A percentile compares a stretch with the other conserved stretches of the same genome.
These are phyloP conservation scores for Pherbina coryleti DNA, from an alignment of 2,888 invertebrate species.

Conservation along the genomic window DNA sequence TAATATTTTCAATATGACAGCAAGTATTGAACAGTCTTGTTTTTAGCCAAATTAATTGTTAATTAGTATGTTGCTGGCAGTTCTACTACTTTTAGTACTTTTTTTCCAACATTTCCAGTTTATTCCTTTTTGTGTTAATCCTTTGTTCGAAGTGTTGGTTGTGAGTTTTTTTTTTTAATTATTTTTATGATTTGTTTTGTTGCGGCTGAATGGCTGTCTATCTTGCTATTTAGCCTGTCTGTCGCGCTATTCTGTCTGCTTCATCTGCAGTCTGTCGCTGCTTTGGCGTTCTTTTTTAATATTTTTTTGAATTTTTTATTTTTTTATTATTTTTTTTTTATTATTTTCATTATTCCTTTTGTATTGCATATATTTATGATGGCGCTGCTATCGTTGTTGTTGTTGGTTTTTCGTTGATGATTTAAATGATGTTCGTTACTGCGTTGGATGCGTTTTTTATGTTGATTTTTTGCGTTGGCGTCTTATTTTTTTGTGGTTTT, in stretches of 20 bases:
- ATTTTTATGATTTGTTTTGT: neutral
- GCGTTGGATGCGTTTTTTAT: conserved; percentile 33
- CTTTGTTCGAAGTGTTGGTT: too few species aligned
- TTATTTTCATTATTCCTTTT: neutral
- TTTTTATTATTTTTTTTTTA: neutral
- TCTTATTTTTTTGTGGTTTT: neutral
- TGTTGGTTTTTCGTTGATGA: conserved; percentile 18
- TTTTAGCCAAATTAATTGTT: too few species aligned
- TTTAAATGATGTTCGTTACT: conserved; percentile 24
- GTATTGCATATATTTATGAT: conserved; percentile 28
- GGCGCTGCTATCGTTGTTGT: conserved; percentile 14
- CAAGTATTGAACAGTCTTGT: too few species aligned
- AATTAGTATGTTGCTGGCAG: too few species aligned
- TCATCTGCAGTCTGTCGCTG: neutral
- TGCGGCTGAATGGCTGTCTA: neutral
- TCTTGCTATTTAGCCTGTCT: neutral
- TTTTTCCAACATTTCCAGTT: too few species aligned
- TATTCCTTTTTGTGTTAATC: too few species aligned
- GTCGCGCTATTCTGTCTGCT: neutral
- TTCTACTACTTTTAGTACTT: too few species aligned
- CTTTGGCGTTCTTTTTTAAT: neutral
- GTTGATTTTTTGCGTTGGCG: conserved; percentile 31
- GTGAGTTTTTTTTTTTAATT: neutral
- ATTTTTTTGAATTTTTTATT: neutral
- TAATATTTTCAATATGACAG: too few species aligned